phyloP scores from a whole-genome alignment of 2,888 invertebrate species.

The Agriopis aurantiaria region DNA sequence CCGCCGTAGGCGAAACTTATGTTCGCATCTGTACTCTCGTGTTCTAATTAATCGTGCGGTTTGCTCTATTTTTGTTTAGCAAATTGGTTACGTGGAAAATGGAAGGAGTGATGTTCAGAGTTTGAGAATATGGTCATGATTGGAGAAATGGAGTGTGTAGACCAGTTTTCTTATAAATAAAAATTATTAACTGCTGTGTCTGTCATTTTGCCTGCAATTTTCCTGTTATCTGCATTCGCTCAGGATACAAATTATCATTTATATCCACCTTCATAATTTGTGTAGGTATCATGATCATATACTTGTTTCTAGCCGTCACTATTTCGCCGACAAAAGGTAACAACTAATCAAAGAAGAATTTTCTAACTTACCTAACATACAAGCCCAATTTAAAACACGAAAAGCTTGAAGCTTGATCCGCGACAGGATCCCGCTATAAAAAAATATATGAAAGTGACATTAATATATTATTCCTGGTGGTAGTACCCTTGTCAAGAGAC shows the following conservation, averaged over 20 bases:
- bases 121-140: not conserved
- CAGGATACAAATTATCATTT: too few relatives aligned
- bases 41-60: slow-evolving; percentile 47
- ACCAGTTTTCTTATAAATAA: too few relatives aligned
- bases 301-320: too few relatives aligned
- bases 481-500: slow-evolving; percentile 42
- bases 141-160: too few relatives aligned
- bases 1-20: slow-evolving; percentile 55
- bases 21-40: slow-evolving; percentile 46
- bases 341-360: too few relatives aligned
- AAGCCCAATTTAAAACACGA: not conserved
- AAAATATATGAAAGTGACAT: slow-evolving; percentile 30
- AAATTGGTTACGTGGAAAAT: slow-evolving; percentile 27
- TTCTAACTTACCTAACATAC: too few relatives aligned
- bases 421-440: not conserved
- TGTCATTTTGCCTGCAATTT: too few relatives aligned
- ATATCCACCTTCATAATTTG: too few relatives aligned
- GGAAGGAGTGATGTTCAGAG: slow-evolving; percentile 1
- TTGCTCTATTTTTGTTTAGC: slow-evolving; percentile 42
- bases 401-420: not conserved
- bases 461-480: slow-evolving; percentile 39
- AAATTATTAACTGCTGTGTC: too few relatives aligned
- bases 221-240: too few relatives aligned
- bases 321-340: too few relatives aligned
- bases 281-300: too few relatives aligned